A percentile compares a stretch with the other conserved stretches of the same genome.
These are phyloP conservation scores for Eupeodes corollae DNA, from an alignment of 1,140 invertebrate genomes.

Conservation along the genomic window DNA sequence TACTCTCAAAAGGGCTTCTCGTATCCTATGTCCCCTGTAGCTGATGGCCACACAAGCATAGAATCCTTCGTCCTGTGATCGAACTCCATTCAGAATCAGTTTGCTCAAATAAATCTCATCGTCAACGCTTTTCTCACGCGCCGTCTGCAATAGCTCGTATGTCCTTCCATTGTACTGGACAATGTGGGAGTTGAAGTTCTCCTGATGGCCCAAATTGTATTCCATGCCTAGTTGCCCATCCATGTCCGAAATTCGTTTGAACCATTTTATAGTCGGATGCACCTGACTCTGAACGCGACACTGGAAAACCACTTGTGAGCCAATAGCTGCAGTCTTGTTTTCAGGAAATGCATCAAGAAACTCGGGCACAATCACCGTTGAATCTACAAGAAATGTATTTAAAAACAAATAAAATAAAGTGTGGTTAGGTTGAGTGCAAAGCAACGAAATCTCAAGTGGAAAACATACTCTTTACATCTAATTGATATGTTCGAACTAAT, in stretches of 20 bases:
- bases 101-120: slow-evolving; percentile 31
- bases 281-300: slow-evolving; percentile 30
- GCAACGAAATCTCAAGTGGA: not conserved
- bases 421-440: not conserved
- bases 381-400: slow-evolving; percentile 12
- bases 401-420: not conserved
- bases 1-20: slow-evolving; percentile 26
- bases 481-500: slow-evolving; percentile 27
- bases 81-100: slow-evolving; percentile 25
- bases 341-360: slow-evolving; percentile 27
- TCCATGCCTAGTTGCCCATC: not conserved
- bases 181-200: slow-evolving; percentile 24
- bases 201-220: not conserved
- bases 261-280: slow-evolving; percentile 32
- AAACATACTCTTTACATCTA: slow-evolving; percentile 29
- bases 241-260: slow-evolving; percentile 10
- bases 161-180: slow-evolving; percentile 26
- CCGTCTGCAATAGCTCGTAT: slow-evolving; percentile 22
- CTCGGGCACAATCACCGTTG: slow-evolving; percentile 22
- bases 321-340: slow-evolving; percentile 17
- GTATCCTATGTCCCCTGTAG: slow-evolving; percentile 26
- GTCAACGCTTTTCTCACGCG: slow-evolving; percentile 19
- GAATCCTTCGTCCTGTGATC: slow-evolving; percentile 19
- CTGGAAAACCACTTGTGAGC: slow-evolving; percentile 26
- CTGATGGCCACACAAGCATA: slow-evolving; percentile 32